Evolutionary conservation across 2,797 vertebrate species (phyloP), one percentile per base, ranked within the genome.

Genomic region (Botia almorhae): DNA sequence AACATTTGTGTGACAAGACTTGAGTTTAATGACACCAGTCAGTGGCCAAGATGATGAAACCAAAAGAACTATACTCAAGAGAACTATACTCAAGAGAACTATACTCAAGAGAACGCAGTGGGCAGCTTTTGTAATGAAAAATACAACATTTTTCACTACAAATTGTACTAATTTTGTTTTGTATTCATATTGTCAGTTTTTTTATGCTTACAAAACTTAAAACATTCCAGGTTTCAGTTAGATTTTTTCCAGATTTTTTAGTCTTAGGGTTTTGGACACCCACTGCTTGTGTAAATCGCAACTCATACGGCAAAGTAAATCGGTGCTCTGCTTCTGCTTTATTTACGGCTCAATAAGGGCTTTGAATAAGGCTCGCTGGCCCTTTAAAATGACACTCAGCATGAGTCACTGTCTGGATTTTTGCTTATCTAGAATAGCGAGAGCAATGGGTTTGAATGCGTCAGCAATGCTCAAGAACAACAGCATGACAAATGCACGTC

Each of bases 1-100:
- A 82, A 85, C 71, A 81, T 91, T 90, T 83, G 64, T 90, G 82
- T 50, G 84, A 86, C 85, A 84, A 87, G 87, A 89, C 83, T 80
- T n/a, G 67, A 91, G 82, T 78, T 84, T 82, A 90, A 71, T 87
- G 85, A 87, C 85, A 91, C 88, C 81, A 83, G 85, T 84, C 82
- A 80, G 55, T n/a, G 75, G 82, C 85, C 85, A 86, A 80, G 84
- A 71, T 74, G 74, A 67, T 73, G 74, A 64, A 89, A 90, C 84
- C 23, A 26, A 26, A 26, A 26, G 82, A 84, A 70, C 60, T 56
- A 58, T 74, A 65, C 80, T 19, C 51, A 67, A 69, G 67, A 82
- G 70, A 26, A 26, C 23, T 26, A 26, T 26, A 26, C 23, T 26
- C 23, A 26, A 26, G 23, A 26, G 23, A 26, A 26, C 23, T 26